Evolutionary conservation across 2,797 vertebrate species (phyloP).

Genomic region (Lophius americanus): DNA sequence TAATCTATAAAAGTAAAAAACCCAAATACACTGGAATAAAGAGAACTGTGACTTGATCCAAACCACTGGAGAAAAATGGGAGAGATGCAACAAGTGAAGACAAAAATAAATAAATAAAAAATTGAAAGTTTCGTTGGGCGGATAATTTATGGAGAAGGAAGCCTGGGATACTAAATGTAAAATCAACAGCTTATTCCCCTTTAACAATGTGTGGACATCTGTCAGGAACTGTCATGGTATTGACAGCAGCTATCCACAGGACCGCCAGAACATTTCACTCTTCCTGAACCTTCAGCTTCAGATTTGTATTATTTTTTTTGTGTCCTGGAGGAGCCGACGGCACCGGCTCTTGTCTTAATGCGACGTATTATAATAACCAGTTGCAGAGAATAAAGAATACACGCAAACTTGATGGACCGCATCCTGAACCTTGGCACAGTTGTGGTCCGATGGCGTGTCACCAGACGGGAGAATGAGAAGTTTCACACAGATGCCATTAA

Average conservation of each 20-base stretch:
- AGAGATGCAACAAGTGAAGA: slow-evolving; percentile 27
- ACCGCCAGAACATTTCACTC: background rate
- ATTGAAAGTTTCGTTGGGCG: no score
- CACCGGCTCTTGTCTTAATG: slow-evolving; percentile 11
- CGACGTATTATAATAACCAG: background rate
- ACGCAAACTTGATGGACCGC: slow-evolving; percentile 1
- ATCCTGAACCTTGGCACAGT: background rate
- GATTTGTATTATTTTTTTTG: slow-evolving; percentile 1
- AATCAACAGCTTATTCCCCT: background rate
- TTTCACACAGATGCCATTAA: no score
- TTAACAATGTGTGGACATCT: background rate
- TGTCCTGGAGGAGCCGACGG: background rate
- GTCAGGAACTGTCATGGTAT: background rate
- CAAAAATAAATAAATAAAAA: background rate
- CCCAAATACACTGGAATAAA: slow-evolving; percentile 55
- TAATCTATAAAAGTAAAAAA: background rate
- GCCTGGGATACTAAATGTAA: background rate
- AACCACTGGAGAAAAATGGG: slow-evolving; percentile 49
- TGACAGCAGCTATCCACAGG: background rate
- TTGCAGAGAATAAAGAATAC: slow-evolving; percentile 10
- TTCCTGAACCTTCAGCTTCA: background rate
- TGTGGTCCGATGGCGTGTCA: background rate
- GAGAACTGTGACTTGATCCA: slow-evolving; percentile 9
- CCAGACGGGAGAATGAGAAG: background rate
- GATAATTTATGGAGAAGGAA: background rate